Conservation (phyloP, 37 sponge, comb jelly and placozoan genomes). For the Theonella swinhoei region DNA sequence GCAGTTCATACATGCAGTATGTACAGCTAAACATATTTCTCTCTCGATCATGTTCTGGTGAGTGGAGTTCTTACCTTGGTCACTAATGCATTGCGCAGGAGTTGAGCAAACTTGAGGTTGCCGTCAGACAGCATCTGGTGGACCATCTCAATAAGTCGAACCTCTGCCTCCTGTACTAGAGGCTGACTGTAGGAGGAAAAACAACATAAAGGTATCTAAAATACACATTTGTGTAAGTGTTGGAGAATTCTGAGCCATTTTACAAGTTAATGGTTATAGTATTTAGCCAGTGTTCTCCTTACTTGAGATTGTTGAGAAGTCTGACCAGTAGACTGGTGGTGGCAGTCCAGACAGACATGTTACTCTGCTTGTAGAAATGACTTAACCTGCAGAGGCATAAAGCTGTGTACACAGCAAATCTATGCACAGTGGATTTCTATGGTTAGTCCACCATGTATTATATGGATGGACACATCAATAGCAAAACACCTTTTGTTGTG, state of each 20-base stretch:
- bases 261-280: no score
- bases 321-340: slow-evolving; percentile 73
- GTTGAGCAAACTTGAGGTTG: slow-evolving; percentile 80
- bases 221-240: not conserved
- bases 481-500: no score
- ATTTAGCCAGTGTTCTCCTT: no score
- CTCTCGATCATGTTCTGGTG: no score
- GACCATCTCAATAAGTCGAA: slow-evolving; percentile 52
- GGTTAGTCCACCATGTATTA: no score
- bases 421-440: no score
- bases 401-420: no score
- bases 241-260: not conserved
- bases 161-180: slow-evolving; percentile 48
- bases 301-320: slow-evolving; percentile 69
- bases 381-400: slow-evolving; percentile 25
- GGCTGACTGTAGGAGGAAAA: slow-evolving; percentile 28
- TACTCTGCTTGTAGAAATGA: slow-evolving; percentile 55
- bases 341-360: slow-evolving; percentile 58
- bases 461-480: not conserved
- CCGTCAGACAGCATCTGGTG: slow-evolving; percentile 68
- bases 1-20: no score
- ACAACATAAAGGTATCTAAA: not conserved
- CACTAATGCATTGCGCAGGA: slow-evolving; percentile 61
- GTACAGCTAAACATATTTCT: no score
- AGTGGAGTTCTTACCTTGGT: slow-evolving; percentile 41